A percentile compares a stretch with the other conserved stretches of the same genome.
phyloP scores from a whole-genome alignment of 2,113 vertebrate species.

The Chinchilla lanigera region DNA sequence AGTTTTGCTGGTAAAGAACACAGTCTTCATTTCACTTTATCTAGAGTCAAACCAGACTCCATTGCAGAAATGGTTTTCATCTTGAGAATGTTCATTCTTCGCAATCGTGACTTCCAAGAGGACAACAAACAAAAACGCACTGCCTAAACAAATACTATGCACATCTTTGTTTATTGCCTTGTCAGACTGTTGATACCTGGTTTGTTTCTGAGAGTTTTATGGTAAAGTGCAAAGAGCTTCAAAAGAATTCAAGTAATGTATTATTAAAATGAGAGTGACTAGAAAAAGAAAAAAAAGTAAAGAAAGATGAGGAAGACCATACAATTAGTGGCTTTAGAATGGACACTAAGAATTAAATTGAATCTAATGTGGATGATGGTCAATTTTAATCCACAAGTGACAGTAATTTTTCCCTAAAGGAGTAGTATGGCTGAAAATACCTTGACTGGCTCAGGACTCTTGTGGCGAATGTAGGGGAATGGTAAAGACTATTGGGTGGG shows the following conservation, averaged over 20 bases:
- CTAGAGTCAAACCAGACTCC: background rate
- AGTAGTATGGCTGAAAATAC: background rate
- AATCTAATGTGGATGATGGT: background rate
- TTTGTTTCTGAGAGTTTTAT: constrained; percentile 11
- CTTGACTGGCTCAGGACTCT: background rate
- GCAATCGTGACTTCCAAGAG: background rate
- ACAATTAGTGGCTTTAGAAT: background rate
- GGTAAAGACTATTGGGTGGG: background rate
- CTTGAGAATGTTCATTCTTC: background rate
- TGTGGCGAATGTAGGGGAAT: background rate
- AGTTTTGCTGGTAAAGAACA: background rate
- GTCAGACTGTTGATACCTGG: background rate
- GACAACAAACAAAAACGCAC: background rate
- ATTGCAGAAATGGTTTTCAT: background rate
- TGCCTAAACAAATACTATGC: background rate
- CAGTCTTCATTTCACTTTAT: background rate
- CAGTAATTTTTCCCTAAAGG: background rate
- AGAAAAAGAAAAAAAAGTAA: background rate
- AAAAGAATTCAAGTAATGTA: constrained; percentile 1
- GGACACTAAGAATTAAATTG: background rate
- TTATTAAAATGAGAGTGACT: accelerated
- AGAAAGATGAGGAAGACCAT: background rate
- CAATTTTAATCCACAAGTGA: background rate
- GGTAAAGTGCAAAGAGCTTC: background rate
- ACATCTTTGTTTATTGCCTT: background rate